A percentile compares a stretch with the other conserved stretches of the same genome.
These are phyloP conservation scores for Tetrapedia diversipes DNA, from an alignment of 2,888 invertebrate genomes.

Conservation along the genomic window DNA sequence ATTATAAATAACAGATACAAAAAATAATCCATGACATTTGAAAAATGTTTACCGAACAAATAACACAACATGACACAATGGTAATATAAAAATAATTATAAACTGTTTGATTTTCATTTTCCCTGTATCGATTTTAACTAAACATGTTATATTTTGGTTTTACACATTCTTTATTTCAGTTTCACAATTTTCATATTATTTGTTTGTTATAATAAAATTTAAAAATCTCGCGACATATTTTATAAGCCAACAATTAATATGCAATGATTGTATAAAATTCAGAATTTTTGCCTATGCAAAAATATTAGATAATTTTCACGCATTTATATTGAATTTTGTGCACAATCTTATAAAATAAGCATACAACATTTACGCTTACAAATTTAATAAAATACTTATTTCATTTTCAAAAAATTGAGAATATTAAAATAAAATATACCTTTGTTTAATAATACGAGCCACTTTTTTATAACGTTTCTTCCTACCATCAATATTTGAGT, in stretches of 20 bases:
- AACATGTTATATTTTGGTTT: neutral
- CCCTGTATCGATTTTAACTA: conserved; percentile 33
- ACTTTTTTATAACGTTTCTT: neutral
- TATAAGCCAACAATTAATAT: conserved; percentile 10
- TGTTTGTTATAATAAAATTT: conserved; percentile 1
- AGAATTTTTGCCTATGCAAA: conserved; percentile 19
- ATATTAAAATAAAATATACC: neutral
- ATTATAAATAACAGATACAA: neutral
- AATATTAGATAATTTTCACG: neutral
- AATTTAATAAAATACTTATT: neutral
- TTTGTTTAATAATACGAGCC: neutral
- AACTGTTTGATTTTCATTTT: conserved; percentile 45
- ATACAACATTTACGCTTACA: conserved; percentile 15
- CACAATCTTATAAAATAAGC: conserved; percentile 16
- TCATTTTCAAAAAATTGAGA: neutral
- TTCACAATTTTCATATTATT: conserved; percentile 16
- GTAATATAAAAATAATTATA: neutral
- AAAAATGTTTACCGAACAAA: neutral
- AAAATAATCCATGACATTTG: no score
- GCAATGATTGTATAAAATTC: conserved; percentile 13
- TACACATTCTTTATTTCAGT: conserved; percentile 7
- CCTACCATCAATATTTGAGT: neutral
- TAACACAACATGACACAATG: neutral
- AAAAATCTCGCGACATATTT: conserved; percentile 11
- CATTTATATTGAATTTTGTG: conserved; percentile 20